Conservation (phyloP, 1,140 invertebrate species). For the Conus betulinus region DNA sequence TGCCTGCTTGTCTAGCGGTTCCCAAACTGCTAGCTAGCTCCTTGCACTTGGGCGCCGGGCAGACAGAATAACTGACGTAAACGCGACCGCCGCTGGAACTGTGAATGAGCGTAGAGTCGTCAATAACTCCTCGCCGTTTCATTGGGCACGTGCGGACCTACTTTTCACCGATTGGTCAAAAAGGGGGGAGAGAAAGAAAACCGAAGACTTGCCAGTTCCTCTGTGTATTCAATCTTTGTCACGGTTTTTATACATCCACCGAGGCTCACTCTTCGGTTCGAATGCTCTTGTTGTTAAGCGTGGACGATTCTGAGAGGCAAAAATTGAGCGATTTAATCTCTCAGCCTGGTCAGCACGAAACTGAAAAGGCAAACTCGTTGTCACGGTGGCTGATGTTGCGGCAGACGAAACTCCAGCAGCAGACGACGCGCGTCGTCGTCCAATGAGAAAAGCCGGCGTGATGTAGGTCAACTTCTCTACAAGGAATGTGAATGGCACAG, state of each 20-base stretch:
- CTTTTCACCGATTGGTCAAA: neutral
- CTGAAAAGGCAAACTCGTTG: too few relatives aligned
- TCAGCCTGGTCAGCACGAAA: too few relatives aligned
- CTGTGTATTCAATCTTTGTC: too few relatives aligned
- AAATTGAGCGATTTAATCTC: too few relatives aligned
- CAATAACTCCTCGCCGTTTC: neutral
- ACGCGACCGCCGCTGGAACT: neutral
- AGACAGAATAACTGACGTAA: neutral
- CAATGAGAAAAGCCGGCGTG: neutral
- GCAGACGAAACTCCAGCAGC: neutral
- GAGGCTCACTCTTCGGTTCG: too few relatives aligned
- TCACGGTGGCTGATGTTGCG: neutral
- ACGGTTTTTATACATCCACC: too few relatives aligned
- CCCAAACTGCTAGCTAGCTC: too few relatives aligned
- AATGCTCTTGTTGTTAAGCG: too few relatives aligned
- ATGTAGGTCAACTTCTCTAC: conserved; percentile 7
- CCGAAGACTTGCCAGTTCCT: too few relatives aligned
- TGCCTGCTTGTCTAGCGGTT: too few relatives aligned
- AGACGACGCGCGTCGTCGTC: neutral
- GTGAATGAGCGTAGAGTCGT: neutral
- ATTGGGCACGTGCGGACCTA: neutral
- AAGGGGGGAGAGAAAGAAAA: neutral
- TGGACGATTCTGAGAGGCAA: too few relatives aligned
- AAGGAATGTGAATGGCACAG: neutral
- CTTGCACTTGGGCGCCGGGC: too few relatives aligned